These are phyloP conservation scores for Taxidea taxus DNA, from an alignment of 2,113 vertebrate genomes.

Conservation along the genomic window DNA sequence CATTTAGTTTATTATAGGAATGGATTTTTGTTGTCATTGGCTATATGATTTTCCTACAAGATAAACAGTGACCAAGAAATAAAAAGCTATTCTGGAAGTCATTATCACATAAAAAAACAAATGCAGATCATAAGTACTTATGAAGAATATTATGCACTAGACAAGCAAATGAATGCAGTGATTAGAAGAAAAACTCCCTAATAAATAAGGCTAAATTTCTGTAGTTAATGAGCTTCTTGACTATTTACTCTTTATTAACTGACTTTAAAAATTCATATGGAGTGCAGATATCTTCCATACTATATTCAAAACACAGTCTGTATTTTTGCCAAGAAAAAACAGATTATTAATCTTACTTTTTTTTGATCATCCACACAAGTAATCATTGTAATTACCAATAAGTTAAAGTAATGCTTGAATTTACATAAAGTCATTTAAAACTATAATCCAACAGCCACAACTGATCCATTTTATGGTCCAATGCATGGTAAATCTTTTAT, in stretches of 20 bases:
- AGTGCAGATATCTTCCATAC: neutral
- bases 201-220: conserved; percentile 33
- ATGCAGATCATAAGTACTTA: neutral
- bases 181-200: neutral
- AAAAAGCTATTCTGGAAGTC: neutral
- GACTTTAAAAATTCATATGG: conserved; percentile 61
- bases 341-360: conserved; percentile 3
- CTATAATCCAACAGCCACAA: conserved; percentile 24
- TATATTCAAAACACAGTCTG: conserved; percentile 38
- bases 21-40: neutral
- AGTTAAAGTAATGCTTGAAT: neutral
- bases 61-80: neutral
- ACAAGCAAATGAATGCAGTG: neutral
- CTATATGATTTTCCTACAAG: neutral
- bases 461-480: conserved; percentile 55
- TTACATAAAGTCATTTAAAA: conserved; percentile 39
- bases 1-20: neutral
- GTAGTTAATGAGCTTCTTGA: conserved; percentile 23
- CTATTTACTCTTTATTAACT: neutral
- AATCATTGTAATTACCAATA: neutral
- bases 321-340: conserved; percentile 26
- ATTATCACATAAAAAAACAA: neutral
- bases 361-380: neutral
- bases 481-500: conserved; percentile 55
- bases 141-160: neutral